A percentile compares a stretch with the other conserved stretches of the same genome.
Evolutionary conservation across 2,888 invertebrate genomes (phyloP).

Genomic region (Sinodicranocentrus sp.): DNA sequence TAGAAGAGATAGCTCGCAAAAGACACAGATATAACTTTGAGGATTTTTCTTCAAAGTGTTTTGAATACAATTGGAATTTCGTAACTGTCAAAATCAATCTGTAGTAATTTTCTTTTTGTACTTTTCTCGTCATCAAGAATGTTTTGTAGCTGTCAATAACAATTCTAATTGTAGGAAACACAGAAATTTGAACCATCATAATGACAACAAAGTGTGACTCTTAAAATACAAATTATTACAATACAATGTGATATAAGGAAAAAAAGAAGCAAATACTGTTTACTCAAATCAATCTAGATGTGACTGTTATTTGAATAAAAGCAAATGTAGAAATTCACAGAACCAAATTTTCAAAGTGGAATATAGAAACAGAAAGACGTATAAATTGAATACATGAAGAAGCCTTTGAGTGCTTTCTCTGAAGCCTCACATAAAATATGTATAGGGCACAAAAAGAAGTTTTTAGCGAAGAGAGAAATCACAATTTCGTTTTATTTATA

Average conservation of each 20-base stretch:
- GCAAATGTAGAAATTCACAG: background rate
- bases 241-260: too few species aligned
- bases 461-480: too few species aligned
- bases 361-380: constrained; percentile 7
- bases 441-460: too few species aligned
- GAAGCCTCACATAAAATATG: too few species aligned
- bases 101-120: constrained; percentile 47
- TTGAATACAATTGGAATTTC: background rate
- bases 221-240: too few species aligned
- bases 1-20: background rate
- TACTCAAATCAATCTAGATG: background rate
- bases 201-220: background rate
- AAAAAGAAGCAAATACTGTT: constrained; percentile 7
- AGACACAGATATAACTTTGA: background rate
- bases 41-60: background rate
- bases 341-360: background rate
- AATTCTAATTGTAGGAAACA: constrained; percentile 39
- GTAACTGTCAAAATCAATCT: background rate
- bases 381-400: background rate
- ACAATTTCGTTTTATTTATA: too few species aligned
- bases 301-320: background rate
- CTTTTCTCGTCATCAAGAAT: constrained; percentile 40
- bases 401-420: too few species aligned
- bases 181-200: constrained; percentile 60
- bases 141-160: constrained; percentile 13